Evolutionary conservation across 2,113 vertebrate species (phyloP), one percentile per base, ranked within the genome.

Genomic region (Lamprologus speciosus): DNA sequence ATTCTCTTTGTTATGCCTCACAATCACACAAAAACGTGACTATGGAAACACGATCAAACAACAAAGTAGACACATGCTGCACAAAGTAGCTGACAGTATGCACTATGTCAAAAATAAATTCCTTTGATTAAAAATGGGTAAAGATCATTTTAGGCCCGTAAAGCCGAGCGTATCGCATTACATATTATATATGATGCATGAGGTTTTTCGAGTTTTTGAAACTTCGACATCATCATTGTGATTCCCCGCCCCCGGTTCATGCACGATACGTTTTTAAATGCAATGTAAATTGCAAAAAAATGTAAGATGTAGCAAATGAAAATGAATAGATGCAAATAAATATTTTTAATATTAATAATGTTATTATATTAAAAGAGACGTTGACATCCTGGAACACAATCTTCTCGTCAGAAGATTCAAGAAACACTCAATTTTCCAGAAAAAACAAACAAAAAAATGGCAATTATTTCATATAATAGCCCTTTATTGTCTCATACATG

Each of bases 281-380:
- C 28, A 63, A 2, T 35, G 17, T 37, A 65, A 37, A 21, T 65
- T 65, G 60, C 33, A 65, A 5, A 65, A 45, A 37, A 37, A 65
- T 65, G 17, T 65, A 65, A 37, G 33, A 2, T 8, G 10, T 13
- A 65, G 19, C 33, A 65, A 65, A 37, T 65, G 0, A 65, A 65
- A 65, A n/a, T 0, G 0, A 65, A 37, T 37, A 37, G 0, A 65
- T 65, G 33, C 10, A 21, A 1, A 65, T 35, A 0, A 12, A 37
- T 65, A 37, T 65, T 65, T 37, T 65, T 65, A n/a, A 63, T 63
- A 63, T 12, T n/a, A 0, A n/a, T 63, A 63, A 63, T 35, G 9
- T 63, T 63, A n/a, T 35, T n/a, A 63, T 63, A n/a, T 63, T 2
- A 35, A 63, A 63, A 63, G 31, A 35, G 17, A 63, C 0, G 6